Evolutionary conservation across 2,888 invertebrate genomes (phyloP).

Genomic region (Gonocerus acuteangulatus): DNA sequence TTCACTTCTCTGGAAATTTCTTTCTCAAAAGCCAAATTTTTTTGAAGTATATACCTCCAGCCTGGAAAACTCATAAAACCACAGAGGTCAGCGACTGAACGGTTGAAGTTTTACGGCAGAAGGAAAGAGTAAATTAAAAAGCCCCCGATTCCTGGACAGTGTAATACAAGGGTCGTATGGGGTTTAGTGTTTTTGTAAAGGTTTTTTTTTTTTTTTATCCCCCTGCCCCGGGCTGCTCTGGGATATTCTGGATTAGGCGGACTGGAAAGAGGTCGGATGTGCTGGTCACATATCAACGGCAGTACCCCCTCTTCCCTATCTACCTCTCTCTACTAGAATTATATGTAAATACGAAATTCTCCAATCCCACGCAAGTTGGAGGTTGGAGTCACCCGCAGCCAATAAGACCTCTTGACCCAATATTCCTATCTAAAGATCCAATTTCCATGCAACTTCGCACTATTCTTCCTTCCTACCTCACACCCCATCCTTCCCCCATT

Average conservation of each 20-base stretch:
- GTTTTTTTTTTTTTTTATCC: too few species aligned
- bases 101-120: neutral
- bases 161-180: neutral
- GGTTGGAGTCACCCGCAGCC: neutral
- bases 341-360: too few species aligned
- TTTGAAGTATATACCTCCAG: too few species aligned
- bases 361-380: too few species aligned
- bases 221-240: neutral
- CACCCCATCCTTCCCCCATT: neutral
- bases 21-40: too few species aligned
- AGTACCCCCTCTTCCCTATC: neutral
- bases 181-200: neutral
- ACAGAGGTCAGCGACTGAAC: too few species aligned
- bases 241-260: neutral
- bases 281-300: constrained; percentile 1
- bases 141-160: neutral
- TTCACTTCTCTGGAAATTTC: too few species aligned
- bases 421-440: neutral
- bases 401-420: neutral
- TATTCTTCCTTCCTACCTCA: neutral
- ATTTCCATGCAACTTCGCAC: neutral
- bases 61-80: too few species aligned
- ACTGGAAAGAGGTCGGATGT: neutral
- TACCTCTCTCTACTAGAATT: too few species aligned
- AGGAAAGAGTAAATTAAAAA: constrained; percentile 5